phyloP scores from a whole-genome alignment of 2,888 invertebrate species.

The Acholoe squamosa region DNA sequence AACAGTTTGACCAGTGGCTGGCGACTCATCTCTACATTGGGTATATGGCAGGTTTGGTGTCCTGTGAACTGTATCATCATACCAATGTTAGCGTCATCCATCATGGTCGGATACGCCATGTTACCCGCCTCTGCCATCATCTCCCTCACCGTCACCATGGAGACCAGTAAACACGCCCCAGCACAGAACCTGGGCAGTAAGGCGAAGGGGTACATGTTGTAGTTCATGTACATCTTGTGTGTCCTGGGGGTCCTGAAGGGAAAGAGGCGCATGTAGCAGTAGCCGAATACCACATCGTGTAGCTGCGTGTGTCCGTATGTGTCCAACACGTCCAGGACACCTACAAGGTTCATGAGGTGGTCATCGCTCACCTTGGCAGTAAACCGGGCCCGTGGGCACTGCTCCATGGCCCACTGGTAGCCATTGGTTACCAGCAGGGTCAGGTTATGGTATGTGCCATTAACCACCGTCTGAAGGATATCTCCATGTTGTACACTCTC shows the following conservation, averaged over 20 bases:
- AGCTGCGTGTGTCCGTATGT: not conserved
- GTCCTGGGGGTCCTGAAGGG: not conserved
- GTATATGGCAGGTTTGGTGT: not conserved
- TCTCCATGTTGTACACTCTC: not conserved
- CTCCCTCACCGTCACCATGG: not conserved
- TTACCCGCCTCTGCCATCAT: not conserved
- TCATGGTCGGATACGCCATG: not conserved
- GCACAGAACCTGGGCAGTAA: not conserved
- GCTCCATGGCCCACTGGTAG: not conserved
- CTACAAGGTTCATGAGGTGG: not conserved
- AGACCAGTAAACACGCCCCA: not conserved
- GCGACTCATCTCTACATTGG: not conserved
- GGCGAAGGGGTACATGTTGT: not conserved
- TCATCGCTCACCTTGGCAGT: not conserved
- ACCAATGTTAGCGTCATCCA: not conserved
- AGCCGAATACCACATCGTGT: not conserved
- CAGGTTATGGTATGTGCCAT: not conserved
- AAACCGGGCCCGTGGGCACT: not conserved
- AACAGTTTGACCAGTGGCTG: no score
- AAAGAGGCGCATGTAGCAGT: not conserved
- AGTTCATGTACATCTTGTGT: conserved; percentile 4
- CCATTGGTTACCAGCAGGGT: not conserved
- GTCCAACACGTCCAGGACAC: not conserved
- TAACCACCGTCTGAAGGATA: not conserved
- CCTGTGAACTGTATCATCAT: not conserved